Base-by-base conservation (phyloP, 2,888 invertebrate species). In the Cotesia congregata region DNA sequence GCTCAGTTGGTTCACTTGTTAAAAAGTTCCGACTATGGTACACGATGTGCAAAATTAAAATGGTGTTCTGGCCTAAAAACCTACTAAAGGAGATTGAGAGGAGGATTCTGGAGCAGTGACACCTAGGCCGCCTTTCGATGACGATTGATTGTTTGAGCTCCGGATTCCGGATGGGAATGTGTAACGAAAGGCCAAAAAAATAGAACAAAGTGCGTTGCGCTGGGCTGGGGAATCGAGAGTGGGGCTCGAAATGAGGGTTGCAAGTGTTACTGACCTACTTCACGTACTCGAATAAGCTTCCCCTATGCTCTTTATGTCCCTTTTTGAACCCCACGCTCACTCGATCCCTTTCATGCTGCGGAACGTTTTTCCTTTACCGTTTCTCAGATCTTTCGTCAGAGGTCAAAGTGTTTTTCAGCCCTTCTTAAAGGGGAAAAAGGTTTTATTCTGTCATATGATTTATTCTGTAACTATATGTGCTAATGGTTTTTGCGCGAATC, bases 211-310 rank as follows among this genome's bases (percentile, higher is more conserved):
- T 41, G 65, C 38, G 41, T 50, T 9, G 67, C 12, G 73, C 39
- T 40, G 15, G 50, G 20, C 30, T 65, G 12, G 65, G 5, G 65
- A 30, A 30, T 30, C 65, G 30, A 65, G 12, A 38, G 6, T 30
- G 62, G 15, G 30, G 3, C 3, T 50, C 12, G 15, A n/a, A 39
- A 67, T 61, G 61, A 61, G 69, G 64, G 75, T 72, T 68, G 80
- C 79, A 80, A 83, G 83, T 82, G 83, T 83, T 82, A 85, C 84
- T 83, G 84, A 84, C 85, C 85, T 83, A 84, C 81, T 84, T 85
- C 80, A 80, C 78, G 81, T 78, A 78, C 74, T 75, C 71, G 78
- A 70, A 61, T 40, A 59, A 61, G 67, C 67, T 72, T 80, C 81
- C 77, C 78, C 80, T 74, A 74, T 77, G 72, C 74, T 65, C 6